Conservation (phyloP, 2,113 vertebrate genomes). For the Jaculus jaculus region DNA sequence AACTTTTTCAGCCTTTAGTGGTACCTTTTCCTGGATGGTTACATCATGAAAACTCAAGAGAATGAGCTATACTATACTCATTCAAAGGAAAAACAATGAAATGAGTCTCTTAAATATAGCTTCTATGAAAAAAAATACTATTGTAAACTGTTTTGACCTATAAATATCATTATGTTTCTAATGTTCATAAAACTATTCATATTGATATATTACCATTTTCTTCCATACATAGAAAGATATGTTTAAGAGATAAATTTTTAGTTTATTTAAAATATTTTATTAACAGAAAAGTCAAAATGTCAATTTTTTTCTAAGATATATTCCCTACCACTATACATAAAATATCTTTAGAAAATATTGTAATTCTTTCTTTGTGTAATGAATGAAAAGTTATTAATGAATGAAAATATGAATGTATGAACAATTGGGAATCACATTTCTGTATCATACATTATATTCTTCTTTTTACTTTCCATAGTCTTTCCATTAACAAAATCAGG, state of each 20-base stretch:
- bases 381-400: constrained; percentile 65
- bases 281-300: neutral
- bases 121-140: constrained; percentile 21
- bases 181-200: neutral
- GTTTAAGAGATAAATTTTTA: neutral
- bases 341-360: neutral
- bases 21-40: neutral
- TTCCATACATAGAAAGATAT: neutral
- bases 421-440: constrained; percentile 49
- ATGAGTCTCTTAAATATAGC: neutral
- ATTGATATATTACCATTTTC: neutral
- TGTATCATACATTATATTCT: constrained; percentile 56
- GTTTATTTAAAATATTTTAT: neutral
- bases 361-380: constrained; percentile 50
- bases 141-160: neutral
- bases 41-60: neutral
- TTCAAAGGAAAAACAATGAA: constrained; percentile 6
- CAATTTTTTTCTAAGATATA: neutral
- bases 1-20: neutral
- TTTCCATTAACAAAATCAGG: neutral
- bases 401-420: constrained; percentile 56
- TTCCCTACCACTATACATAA: neutral
- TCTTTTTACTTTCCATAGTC: neutral
- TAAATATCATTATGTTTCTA: neutral
- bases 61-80: neutral